phyloP scores from a whole-genome alignment of 2,888 invertebrate genomes.

The Caenorhabditis afra region DNA sequence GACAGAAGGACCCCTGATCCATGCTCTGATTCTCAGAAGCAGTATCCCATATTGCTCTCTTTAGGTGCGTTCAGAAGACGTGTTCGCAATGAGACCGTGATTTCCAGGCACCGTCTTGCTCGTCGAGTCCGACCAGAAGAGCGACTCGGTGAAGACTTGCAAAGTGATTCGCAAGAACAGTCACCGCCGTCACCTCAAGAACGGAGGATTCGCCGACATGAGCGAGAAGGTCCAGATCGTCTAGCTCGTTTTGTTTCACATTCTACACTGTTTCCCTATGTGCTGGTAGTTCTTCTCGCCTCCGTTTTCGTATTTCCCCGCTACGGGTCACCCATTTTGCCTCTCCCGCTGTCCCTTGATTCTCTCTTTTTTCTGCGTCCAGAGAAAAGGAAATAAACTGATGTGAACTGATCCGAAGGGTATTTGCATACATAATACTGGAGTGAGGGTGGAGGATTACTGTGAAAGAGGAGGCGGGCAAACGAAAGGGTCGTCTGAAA shows the following conservation, averaged over 20 bases:
- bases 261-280: background rate
- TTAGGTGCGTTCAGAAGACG: conserved; percentile 17
- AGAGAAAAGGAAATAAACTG: background rate
- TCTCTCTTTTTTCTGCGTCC: background rate
- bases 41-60: conserved; percentile 50
- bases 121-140: conserved; percentile 49
- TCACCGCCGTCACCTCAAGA: conserved; percentile 18
- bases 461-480: background rate
- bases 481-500: background rate
- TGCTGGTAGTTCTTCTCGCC: conserved; percentile 18
- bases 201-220: conserved; percentile 44
- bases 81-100: no score
- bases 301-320: background rate
- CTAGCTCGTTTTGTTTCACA: conserved; percentile 5
- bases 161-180: conserved; percentile 51
- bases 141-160: conserved; percentile 18
- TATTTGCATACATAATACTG: conserved; percentile 26
- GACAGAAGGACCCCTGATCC: conserved; percentile 50
- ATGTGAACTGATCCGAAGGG: conserved; percentile 10
- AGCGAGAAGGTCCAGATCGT: conserved; percentile 56
- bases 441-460: conserved; percentile 38
- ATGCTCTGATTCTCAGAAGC: conserved; percentile 25
- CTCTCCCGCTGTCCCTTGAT: background rate
- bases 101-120: conserved; percentile 47
- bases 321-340: background rate